Percentiles rank a stretch among this genome's conserved stretches.
Conservation (phyloP, 1,140 invertebrate genomes). For the Drosophila quadrilineata region DNA sequence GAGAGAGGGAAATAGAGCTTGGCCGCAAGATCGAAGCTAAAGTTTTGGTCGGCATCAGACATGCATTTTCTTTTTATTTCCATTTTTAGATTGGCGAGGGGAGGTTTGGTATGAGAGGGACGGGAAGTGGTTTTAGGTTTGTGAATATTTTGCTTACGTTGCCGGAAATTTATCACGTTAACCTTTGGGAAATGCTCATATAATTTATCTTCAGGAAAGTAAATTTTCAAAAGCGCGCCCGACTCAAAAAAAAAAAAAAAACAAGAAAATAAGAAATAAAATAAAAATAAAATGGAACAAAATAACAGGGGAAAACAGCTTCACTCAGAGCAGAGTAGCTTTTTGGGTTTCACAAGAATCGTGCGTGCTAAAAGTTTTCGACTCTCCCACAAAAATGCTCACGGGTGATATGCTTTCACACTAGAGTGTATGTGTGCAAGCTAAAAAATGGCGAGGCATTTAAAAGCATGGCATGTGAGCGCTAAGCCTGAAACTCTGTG, state of each 20-base stretch:
- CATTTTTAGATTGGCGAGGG: conserved; percentile 31
- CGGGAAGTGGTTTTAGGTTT: too few relatives aligned
- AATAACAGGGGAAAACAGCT: neutral
- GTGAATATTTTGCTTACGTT: conserved; percentile 72
- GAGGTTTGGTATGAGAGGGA: too few relatives aligned
- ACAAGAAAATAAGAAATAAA: conserved; percentile 27
- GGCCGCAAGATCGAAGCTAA: conserved; percentile 66
- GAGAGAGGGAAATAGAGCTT: conserved; percentile 8
- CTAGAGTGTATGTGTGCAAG: conserved; percentile 26
- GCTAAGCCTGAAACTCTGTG: neutral
- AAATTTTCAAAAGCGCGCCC: conserved; percentile 56
- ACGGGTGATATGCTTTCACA: conserved; percentile 26
- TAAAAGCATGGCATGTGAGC: conserved; percentile 47
- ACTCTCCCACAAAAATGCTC: conserved; percentile 65
- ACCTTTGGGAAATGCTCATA: conserved; percentile 79
- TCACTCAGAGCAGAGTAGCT: conserved; percentile 21
- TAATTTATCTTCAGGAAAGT: conserved; percentile 77
- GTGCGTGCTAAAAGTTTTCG: conserved; percentile 49
- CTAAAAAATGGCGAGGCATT: conserved; percentile 60
- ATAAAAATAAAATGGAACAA: too few relatives aligned
- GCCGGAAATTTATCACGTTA: conserved; percentile 76
- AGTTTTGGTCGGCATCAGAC: conserved; percentile 46
- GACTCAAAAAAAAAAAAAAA: too few relatives aligned
- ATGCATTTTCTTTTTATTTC: conserved; percentile 37
- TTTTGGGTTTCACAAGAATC: conserved; percentile 24